phyloP scores from a whole-genome alignment of 2,888 invertebrate genomes.

The Sisyra nigra region DNA sequence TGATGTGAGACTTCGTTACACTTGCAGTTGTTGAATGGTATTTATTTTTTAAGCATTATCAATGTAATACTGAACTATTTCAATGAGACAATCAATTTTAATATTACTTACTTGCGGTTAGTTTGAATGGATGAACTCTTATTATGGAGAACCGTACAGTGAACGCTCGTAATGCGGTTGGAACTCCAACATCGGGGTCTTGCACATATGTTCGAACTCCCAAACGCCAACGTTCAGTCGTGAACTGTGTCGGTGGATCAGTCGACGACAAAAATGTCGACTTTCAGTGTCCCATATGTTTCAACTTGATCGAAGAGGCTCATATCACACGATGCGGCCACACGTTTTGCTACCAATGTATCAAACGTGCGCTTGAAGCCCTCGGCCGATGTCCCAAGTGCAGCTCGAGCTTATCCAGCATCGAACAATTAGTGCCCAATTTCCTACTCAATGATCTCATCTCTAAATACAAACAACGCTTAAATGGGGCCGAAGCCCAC shows the following conservation, averaged over 20 bases:
- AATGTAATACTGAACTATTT: too few species aligned
- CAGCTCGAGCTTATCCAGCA: constrained; percentile 48
- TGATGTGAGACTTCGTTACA: too few species aligned
- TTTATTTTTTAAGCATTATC: too few species aligned
- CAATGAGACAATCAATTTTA: too few species aligned
- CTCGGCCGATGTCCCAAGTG: constrained; percentile 71
- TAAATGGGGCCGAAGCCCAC: constrained; percentile 29
- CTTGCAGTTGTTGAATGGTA: too few species aligned
- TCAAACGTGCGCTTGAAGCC: constrained; percentile 46
- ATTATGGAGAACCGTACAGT: too few species aligned
- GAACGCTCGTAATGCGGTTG: constrained; percentile 14
- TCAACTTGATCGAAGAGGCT: constrained; percentile 76
- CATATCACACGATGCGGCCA: constrained; percentile 87
- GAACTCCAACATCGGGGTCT: constrained; percentile 17
- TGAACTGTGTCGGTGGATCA: constrained; percentile 45
- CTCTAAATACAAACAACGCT: constrained; percentile 45
- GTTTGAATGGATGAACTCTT: too few species aligned
- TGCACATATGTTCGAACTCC: constrained; percentile 29
- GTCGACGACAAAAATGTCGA: constrained; percentile 41
- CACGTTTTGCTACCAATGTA: constrained; percentile 77
- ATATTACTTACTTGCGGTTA: too few species aligned
- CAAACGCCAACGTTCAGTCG: constrained; percentile 31
- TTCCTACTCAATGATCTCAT: constrained; percentile 70
- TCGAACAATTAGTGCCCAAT: constrained; percentile 71
- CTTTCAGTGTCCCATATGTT: constrained; percentile 68